Base-by-base conservation (phyloP, 2,797 vertebrate species). In the Lepus townsendii region DNA sequence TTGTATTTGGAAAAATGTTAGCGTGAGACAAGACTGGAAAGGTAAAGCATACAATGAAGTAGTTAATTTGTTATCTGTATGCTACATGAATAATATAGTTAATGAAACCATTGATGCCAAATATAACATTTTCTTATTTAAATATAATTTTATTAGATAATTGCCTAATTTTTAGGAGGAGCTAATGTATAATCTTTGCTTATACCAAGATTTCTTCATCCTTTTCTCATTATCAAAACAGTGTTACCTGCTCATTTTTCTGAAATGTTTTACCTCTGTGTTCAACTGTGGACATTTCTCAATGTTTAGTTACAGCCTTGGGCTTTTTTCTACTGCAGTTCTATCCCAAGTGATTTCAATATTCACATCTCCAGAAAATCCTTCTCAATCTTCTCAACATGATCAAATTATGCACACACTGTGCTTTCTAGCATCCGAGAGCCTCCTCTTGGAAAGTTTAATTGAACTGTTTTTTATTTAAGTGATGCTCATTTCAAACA, bases 391-490 rank as follows among this genome's bases (percentile, higher is more conserved):
- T 69, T 91, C 71, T 16, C 42, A 17, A 66, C 1, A 26, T 63
- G 16, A 57, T 30, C 32, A 80, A 32, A 27, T 73, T 1, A 86
- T 9, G 26, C 20, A 17, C 54, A 13, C 50, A 14, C 27, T 38
- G 3, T 68, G 16, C 22, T 83, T 69, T 35, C n/a, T 54, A 63
- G 27, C 22, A 72, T 93, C 26, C 76, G 17, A 57, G 8, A 73
- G 26, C 7, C 12, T 68, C 47, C 35, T 16, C 30, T 68, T 89
- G 76, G 20, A 52, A 47, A 77, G 2, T 16, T 47, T 50, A 68
- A 85, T 63, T 63, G 60, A 24, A 16, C 73, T n/a, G 2, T 47
- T 84, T 69, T 85, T 78, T 90, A 52, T 60, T 76, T 86, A 90
- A 65, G 68, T 30, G 83, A 65, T 42, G 19, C 2, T 84, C 13